Percentiles rank a stretch among this genome's conserved stretches.
Conservation (phyloP, 2,888 invertebrate genomes). For the Acanthosepion pharaonis region DNA sequence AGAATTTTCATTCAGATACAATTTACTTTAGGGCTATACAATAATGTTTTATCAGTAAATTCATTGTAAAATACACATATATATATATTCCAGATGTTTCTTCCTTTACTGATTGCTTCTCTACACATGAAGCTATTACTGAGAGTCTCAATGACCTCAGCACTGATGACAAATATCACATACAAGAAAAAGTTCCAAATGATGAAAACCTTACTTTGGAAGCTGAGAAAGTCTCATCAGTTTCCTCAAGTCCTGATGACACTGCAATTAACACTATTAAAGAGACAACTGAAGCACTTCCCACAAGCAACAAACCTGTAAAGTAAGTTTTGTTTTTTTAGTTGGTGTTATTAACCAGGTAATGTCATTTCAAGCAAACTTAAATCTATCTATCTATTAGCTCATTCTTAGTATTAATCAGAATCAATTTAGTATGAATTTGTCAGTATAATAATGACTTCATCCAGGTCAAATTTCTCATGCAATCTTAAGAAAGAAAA, state of each 20-base stretch:
- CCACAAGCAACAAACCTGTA: background rate
- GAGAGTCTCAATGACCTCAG: background rate
- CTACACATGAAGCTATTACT: background rate
- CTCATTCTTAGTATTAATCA: no score
- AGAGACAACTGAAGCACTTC: background rate
- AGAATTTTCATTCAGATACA: background rate
- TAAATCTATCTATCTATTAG: no score
- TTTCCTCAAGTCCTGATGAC: background rate
- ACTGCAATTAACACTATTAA: background rate
- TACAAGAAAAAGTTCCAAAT: background rate
- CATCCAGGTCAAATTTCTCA: no score
- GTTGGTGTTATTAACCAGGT: no score
- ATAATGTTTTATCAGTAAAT: background rate
- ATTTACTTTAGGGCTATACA: background rate
- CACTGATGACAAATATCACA: background rate
- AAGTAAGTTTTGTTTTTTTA: background rate
- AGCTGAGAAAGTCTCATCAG: background rate
- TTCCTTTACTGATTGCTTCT: slow-evolving; percentile 33
- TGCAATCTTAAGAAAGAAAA: no score
- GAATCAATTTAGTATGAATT: no score
- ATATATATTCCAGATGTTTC: slow-evolving; percentile 33
- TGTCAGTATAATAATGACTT: no score
- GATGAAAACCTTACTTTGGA: background rate
- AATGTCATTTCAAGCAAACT: no score
- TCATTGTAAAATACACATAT: background rate